Base-by-base conservation (phyloP, 1,140 invertebrate genomes). In the Diuraphis noxia region DNA sequence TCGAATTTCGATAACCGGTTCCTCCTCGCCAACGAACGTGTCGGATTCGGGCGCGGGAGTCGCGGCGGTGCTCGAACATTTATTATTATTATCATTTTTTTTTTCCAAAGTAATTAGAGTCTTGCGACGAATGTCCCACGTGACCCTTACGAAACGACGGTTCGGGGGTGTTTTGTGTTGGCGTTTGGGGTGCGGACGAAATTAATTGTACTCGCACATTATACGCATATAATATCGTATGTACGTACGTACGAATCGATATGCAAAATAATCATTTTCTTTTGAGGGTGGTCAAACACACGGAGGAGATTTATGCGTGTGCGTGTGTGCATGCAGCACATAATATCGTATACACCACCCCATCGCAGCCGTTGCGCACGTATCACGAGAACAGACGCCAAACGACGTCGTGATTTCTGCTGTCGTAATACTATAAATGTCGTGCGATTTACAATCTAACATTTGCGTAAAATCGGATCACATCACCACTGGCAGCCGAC, bases 201-300 rank as follows among this genome's bases (percentile, higher is more conserved):
- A 88, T 88, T 88, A 88, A 89, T 89, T 89, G 88, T 90, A 46
- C 19, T 17, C n/a, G 36, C 30, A 72, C 7, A 72, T 72, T 49
- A 36, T 49, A 49, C 23, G 23, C 8, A 36, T n/a, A 30, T 82
- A 41, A 17, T 41, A 41, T 23, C 19, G n/a, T n/a, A n/a, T n/a
- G n/a, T 19, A 23, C 46, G 46, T 49, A 49, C 36, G 49, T n/a
- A 38, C 21, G 34, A 81, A 91, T 91, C 89, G 89, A 91, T 91
- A 91, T 81, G 89, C 77, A 91, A 91, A 91, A 52, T 81, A 91
- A 91, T 91, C 77, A 36, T 38, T 91, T 81, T 91, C 89, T 91
- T 91, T 36, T 30, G 89, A 91, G 89, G 43, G 89, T 81, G 88
- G 88, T 89, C 88, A 89, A 89, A 72, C 63, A 81, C 46, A 81